phyloP scores from a whole-genome alignment of 2,888 invertebrate genomes.

The Diaprepes abbreviatus region DNA sequence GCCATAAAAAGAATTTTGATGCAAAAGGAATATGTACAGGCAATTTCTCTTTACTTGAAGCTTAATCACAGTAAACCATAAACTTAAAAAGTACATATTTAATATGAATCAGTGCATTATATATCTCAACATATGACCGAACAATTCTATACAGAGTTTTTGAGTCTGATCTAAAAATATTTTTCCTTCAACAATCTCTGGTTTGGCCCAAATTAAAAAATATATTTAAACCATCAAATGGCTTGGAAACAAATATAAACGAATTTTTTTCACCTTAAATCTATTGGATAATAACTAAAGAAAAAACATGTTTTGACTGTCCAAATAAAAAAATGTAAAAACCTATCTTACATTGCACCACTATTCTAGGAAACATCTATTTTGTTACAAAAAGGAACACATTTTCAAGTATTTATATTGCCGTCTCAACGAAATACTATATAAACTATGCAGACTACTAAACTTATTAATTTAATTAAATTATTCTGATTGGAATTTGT shows the following conservation, averaged over 20 bases:
- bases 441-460: background rate
- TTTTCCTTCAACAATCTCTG: background rate
- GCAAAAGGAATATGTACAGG: constrained; percentile 66
- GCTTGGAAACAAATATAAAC: background rate
- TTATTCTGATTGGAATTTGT: background rate
- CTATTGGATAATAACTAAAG: background rate
- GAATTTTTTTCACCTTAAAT: background rate
- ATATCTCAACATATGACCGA: constrained; percentile 65
- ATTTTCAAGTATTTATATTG: background rate
- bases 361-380: constrained; percentile 18
- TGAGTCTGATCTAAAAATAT: constrained; percentile 43
- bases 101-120: constrained; percentile 66
- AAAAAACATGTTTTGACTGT: constrained; percentile 7
- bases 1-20: constrained; percentile 62
- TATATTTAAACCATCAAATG: constrained; percentile 24
- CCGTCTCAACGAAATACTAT: background rate
- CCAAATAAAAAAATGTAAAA: constrained; percentile 2
- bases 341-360: constrained; percentile 24
- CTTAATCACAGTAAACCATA: constrained; percentile 68
- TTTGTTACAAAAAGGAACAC: constrained; percentile 18
- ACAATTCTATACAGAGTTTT: constrained; percentile 64
- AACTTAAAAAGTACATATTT: constrained; percentile 66
- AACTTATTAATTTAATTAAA: no score
- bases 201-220: background rate
- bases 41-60: constrained; percentile 65